phyloP scores from a whole-genome alignment of 2,797 vertebrate genomes.

The Cheirogaleus major region DNA sequence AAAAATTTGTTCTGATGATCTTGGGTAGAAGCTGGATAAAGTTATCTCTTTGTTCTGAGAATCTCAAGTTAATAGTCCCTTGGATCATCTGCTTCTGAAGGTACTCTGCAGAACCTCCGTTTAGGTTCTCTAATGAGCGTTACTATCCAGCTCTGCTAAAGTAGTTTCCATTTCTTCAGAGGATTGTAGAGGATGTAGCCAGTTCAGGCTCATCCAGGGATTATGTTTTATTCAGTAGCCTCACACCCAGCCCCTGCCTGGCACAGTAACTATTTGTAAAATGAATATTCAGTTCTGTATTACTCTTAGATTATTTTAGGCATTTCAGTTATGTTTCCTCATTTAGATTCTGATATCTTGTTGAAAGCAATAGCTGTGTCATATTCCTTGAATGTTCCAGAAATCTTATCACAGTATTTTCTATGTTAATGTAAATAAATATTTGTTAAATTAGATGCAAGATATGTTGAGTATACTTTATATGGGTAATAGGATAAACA shows the following conservation, averaged over 20 bases:
- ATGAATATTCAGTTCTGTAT: background rate
- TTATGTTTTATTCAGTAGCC: background rate
- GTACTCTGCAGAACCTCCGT: background rate
- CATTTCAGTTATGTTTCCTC: background rate
- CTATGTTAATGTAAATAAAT: background rate
- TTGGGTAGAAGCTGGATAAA: background rate
- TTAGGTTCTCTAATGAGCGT: background rate
- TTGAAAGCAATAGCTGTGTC: background rate
- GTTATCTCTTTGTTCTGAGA: background rate
- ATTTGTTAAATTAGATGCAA: slow-evolving; percentile 28
- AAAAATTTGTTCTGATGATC: background rate
- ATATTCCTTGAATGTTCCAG: slow-evolving; percentile 4
- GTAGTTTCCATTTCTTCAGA: background rate
- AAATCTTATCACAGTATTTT: background rate
- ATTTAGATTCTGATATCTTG: background rate
- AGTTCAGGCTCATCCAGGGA: background rate
- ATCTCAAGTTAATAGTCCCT: background rate
- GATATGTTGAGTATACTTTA: background rate
- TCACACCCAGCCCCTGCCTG: background rate
- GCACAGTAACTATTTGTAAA: background rate
- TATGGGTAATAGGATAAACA: background rate
- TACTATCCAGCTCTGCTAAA: background rate
- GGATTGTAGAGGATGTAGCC: background rate
- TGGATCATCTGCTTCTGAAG: background rate
- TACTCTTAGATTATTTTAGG: slow-evolving; percentile 5